Evolutionary conservation across 2,888 invertebrate genomes (phyloP).

Genomic region (Perizoma affinitatum): DNA sequence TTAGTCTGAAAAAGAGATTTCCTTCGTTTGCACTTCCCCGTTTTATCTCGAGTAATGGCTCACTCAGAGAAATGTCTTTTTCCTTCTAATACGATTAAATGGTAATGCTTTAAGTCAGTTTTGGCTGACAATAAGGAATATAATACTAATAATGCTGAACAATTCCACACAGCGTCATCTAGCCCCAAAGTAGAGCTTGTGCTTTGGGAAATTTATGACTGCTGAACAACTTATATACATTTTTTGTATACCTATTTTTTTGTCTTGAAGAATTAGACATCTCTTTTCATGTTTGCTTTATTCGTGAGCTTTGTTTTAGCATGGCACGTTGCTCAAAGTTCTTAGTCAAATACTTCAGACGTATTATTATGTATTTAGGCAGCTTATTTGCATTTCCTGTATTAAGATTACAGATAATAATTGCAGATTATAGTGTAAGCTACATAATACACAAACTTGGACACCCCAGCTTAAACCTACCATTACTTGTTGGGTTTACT

Average conservation of each 20-base stretch:
- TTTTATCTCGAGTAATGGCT: conserved; percentile 37
- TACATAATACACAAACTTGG: not conserved
- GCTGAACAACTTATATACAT: no score
- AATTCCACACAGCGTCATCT: no score
- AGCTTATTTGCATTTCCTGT: not conserved
- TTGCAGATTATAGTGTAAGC: not conserved
- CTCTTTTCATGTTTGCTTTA: no score
- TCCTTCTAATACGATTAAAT: conserved; percentile 13
- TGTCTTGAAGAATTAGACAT: no score
- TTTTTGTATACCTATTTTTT: no score
- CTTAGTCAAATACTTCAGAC: no score
- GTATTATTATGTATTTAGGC: not conserved
- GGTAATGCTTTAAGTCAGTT: not conserved
- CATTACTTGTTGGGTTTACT: not conserved
- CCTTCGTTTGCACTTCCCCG: conserved; percentile 26
- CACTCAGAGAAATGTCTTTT: conserved; percentile 17
- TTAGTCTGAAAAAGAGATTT: conserved; percentile 21
- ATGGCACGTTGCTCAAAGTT: no score
- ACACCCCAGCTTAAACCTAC: not conserved
- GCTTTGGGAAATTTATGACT: no score
- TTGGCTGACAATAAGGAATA: conserved; percentile 4
- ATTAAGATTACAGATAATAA: not conserved
- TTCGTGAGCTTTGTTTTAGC: no score
- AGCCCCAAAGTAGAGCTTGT: no score
- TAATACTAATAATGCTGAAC: no score